These are phyloP conservation scores for Drosophila burlai DNA, from an alignment of 1,140 invertebrate genomes.

Conservation along the genomic window DNA sequence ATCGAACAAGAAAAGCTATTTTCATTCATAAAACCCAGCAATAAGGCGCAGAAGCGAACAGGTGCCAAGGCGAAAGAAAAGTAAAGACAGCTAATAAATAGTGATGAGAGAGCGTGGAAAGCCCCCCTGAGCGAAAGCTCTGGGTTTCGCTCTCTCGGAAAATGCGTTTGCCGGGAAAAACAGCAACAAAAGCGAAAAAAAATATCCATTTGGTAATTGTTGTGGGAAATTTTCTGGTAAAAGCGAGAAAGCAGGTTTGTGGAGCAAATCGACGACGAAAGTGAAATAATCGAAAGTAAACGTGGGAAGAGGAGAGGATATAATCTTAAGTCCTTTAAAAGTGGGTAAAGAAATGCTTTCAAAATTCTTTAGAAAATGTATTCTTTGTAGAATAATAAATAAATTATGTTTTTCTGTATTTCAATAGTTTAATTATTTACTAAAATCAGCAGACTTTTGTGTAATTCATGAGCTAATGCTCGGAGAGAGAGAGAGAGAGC, in stretches of 20 bases:
- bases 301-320: background rate
- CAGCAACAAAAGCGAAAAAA: conserved; percentile 35
- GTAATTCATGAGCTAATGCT: conserved; percentile 9
- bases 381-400: background rate
- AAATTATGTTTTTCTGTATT: background rate
- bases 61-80: conserved; percentile 40
- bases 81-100: conserved; percentile 37
- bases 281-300: conserved; percentile 44
- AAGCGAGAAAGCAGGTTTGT: conserved; percentile 66
- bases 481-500: conserved; percentile 10
- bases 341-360: background rate
- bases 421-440: conserved; percentile 3
- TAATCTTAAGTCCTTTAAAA: background rate
- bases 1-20: conserved; percentile 32
- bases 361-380: too few relatives aligned
- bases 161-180: conserved; percentile 35
- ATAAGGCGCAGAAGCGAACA: conserved; percentile 60
- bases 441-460: conserved; percentile 7
- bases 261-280: conserved; percentile 57
- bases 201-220: conserved; percentile 47
- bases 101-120: conserved; percentile 28
- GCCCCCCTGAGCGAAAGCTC: conserved; percentile 38
- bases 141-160: conserved; percentile 7
- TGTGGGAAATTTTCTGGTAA: conserved; percentile 62
- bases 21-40: conserved; percentile 73